Percentiles rank a stretch among this genome's conserved stretches.
These are phyloP conservation scores for Bettongia penicillata DNA, from an alignment of 2,113 vertebrate species.

Conservation along the genomic window DNA sequence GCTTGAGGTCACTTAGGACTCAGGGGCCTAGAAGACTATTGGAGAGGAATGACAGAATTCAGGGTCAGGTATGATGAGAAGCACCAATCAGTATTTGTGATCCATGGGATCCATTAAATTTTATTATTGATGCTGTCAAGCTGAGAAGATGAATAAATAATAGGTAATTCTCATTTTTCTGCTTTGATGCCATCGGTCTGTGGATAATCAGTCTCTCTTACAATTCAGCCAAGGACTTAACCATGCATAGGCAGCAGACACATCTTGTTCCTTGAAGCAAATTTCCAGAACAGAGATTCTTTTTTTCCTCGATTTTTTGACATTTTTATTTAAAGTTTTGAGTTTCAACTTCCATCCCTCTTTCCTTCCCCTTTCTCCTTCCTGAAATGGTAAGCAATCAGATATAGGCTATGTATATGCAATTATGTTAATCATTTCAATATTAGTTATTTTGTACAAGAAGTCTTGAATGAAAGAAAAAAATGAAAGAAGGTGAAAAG, in stretches of 20 bases:
- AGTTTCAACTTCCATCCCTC: no score
- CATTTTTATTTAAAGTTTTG: no score
- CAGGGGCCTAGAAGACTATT: background rate
- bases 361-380: no score
- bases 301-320: no score
- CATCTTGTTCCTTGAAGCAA: conserved; percentile 25
- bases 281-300: background rate
- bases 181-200: background rate
- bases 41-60: background rate
- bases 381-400: no score
- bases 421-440: no score
- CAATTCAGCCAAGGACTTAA: conserved; percentile 9
- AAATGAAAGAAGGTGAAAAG: no score
- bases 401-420: no score
- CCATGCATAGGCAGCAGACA: background rate
- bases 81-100: conserved; percentile 22
- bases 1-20: conserved; percentile 7
- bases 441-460: no score
- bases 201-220: conserved; percentile 14
- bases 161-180: conserved; percentile 34
- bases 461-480: no score
- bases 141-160: conserved; percentile 61
- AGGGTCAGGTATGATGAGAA: background rate
- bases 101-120: conserved; percentile 44
- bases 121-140: background rate